Conservation (phyloP, 1,140 invertebrate genomes). For the Drosophila lowei region DNA sequence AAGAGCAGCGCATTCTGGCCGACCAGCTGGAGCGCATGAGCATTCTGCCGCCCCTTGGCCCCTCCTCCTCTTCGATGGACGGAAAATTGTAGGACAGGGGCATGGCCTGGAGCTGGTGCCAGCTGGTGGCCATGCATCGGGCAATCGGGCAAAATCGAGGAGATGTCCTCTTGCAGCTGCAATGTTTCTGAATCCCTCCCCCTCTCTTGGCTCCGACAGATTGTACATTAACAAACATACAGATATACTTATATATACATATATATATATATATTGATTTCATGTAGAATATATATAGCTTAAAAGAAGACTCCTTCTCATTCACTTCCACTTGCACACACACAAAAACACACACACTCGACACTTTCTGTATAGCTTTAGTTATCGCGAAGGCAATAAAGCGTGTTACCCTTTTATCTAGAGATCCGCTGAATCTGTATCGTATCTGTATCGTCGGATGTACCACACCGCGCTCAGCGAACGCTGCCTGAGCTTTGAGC, state of each 20-base stretch:
- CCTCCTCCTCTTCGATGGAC: constrained; percentile 8
- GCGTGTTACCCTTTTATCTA: constrained; percentile 20
- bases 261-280: neutral
- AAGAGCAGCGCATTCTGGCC: constrained; percentile 85
- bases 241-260: constrained; percentile 3
- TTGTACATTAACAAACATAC: constrained; percentile 31
- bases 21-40: constrained; percentile 84
- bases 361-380: constrained; percentile 69
- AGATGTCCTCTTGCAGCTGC: constrained; percentile 48
- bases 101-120: constrained; percentile 71
- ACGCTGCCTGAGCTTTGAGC: constrained; percentile 45
- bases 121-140: constrained; percentile 74
- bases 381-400: constrained; percentile 44
- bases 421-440: neutral
- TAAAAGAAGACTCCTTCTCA: neutral
- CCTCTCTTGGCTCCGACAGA: constrained; percentile 2
- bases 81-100: constrained; percentile 72
- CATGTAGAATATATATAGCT: too few species aligned
- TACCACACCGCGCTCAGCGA: constrained; percentile 47
- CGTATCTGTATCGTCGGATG: neutral
- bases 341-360: constrained; percentile 23
- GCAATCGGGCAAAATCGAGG: constrained; percentile 46
- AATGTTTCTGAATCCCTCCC: constrained; percentile 38
- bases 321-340: constrained; percentile 13
- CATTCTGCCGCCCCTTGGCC: constrained; percentile 17